Evolutionary conservation across 37 sponge, comb jelly and placozoan species (phyloP).

Genomic region (Beroe ovata): DNA sequence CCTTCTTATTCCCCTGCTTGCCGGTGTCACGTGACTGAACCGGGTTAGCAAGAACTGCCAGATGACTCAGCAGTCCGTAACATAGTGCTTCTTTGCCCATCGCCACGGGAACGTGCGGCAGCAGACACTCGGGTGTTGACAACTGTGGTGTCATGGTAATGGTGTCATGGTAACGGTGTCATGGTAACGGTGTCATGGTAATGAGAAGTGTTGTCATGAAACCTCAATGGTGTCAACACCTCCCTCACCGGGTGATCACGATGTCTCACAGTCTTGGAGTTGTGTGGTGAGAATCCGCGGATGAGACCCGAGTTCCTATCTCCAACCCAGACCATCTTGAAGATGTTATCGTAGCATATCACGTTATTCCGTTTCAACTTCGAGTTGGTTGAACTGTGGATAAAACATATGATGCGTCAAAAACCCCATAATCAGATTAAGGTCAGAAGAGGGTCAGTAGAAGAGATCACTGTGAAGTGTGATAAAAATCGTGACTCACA

Average conservation of each 20-base stretch:
- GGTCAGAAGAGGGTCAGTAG: no score
- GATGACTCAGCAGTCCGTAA: constrained; percentile 43
- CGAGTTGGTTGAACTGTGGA: background rate
- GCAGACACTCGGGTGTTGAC: constrained; percentile 15
- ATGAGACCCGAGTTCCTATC: background rate
- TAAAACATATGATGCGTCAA: no score
- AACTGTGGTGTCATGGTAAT: background rate
- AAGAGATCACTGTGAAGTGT: no score
- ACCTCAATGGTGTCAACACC: no score
- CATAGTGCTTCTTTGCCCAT: constrained; percentile 12
- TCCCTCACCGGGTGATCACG: no score
- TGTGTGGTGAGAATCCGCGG: background rate
- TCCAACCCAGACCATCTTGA: constrained; percentile 30
- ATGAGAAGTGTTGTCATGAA: background rate
- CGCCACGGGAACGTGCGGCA: background rate
- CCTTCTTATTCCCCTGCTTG: no score
- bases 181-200: background rate
- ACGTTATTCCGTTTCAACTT: background rate
- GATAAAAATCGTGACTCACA: no score
- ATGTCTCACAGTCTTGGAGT: background rate
- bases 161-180: background rate
- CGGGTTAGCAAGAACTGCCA: constrained; percentile 11
- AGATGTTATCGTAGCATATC: constrained; percentile 4
- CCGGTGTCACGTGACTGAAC: background rate
- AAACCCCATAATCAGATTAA: no score